Evolutionary conservation across 2,888 invertebrate genomes (phyloP).

Genomic region (Lochmaea crataegi): DNA sequence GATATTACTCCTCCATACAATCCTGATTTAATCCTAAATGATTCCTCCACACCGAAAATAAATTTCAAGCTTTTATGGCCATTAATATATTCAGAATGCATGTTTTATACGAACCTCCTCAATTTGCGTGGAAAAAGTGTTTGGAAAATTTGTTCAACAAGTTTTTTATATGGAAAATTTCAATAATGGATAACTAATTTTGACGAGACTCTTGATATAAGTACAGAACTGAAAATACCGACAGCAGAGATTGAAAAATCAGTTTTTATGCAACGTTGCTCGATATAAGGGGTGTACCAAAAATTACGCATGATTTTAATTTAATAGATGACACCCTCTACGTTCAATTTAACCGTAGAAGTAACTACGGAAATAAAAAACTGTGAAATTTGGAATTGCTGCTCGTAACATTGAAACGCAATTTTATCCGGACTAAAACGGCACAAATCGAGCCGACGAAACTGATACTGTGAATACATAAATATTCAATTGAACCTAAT

Average conservation of each 20-base stretch:
- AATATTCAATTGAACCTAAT: conserved; percentile 5
- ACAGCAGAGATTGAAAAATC: conserved; percentile 16
- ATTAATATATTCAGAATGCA: no score
- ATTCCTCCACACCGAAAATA: no score
- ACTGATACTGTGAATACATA: not conserved
- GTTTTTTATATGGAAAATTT: no score
- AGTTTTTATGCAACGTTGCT: conserved; percentile 33
- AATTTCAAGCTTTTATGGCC: no score
- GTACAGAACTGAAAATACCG: conserved; percentile 28
- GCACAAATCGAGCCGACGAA: not conserved
- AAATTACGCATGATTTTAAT: no score
- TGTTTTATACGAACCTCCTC: no score
- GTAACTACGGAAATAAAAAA: not conserved
- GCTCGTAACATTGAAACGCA: not conserved
- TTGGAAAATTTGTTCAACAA: no score
- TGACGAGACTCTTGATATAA: not conserved
- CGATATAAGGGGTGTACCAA: conserved; percentile 6
- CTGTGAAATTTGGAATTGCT: not conserved
- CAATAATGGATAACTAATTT: not conserved
- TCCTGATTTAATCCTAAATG: no score
- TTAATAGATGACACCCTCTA: not conserved
- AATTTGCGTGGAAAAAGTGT: no score
- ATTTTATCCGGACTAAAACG: not conserved
- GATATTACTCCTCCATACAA: no score
- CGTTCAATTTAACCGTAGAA: conserved; percentile 5